Evolutionary conservation across 2,888 invertebrate species (phyloP), one percentile per base, ranked within the genome.

Genomic region (Apotomis turbidana): DNA sequence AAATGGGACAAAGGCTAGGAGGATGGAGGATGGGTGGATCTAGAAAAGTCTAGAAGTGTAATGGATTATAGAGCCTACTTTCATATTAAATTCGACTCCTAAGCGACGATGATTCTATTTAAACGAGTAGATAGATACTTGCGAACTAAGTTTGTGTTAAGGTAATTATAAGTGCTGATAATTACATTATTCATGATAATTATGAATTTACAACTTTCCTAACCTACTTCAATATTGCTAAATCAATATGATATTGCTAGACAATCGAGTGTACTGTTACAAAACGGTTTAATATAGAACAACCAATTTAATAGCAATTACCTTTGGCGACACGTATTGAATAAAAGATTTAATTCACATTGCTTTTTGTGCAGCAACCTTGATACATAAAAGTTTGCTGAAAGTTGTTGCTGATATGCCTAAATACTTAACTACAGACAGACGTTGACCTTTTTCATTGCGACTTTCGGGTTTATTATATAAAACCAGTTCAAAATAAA

Each of bases 271-370:
- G 70, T 61, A 55, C 54, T 67, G 55, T 71, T 71, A 71, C 71
- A 71, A 71, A 71, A 71, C 62, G 52, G 55, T 71, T 67, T 67
- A 67, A 61, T 71, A 68, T 62, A 62, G 61, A 67, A 52, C 67
- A 68, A 36, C 38, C 71, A 71, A 71, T 71, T 68, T 71, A 71
- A 62, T 71, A 71, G 12, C 67, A 71, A 71, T 71, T 62, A 71
- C 67, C 51, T 27, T 44, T 52, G 64, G 67, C 44, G 15, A 71
- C 67, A 71, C 71, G 71, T 71, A 71, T 68, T 62, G 54, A 71
- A 68, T 68, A 67, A 44, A 49, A 68, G 71, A 57, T 68, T 71
- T 71, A 57, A 71, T 68, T 71, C 71, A 44, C 51, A 61, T 52
- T 58, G 54, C 44, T 71, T 71, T 71, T 71, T 71, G 71, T 71